A percentile compares a stretch with the other conserved stretches of the same genome.
Conservation (phyloP, 2,113 vertebrate genomes). For the Epinephelus cyanopodus region DNA sequence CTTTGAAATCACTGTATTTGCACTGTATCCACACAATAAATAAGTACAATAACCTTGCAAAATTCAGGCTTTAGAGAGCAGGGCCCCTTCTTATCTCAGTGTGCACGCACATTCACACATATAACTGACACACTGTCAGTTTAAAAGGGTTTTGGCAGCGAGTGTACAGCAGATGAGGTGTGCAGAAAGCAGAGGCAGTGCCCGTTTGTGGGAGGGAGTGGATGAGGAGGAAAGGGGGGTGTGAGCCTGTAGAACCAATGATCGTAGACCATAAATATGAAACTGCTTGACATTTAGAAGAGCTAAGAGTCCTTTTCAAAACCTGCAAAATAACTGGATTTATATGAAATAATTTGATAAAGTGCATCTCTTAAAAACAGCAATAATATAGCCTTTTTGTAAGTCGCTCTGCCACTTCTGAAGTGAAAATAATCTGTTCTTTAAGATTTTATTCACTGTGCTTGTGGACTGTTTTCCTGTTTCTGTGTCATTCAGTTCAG, state of each 20-base stretch:
- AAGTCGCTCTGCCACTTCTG: background rate
- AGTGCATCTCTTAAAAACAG: background rate
- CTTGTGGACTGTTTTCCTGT: background rate
- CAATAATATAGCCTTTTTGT: background rate
- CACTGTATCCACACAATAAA: background rate
- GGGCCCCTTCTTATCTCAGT: background rate
- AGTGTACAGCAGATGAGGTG: background rate
- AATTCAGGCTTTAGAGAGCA: background rate
- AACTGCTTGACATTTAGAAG: constrained; percentile 43
- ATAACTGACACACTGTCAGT: background rate
- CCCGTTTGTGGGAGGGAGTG: background rate
- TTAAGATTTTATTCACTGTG: background rate
- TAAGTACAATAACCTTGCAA: background rate
- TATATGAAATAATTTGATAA: background rate
- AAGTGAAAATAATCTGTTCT: background rate
- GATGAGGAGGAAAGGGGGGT: constrained; percentile 36
- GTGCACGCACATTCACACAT: background rate
- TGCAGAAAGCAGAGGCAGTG: constrained; percentile 11
- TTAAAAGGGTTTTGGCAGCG: constrained; percentile 13
- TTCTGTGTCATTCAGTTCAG: background rate
- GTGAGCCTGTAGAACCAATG: constrained; percentile 60
- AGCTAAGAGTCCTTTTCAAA: background rate
- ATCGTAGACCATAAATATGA: background rate
- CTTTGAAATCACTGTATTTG: background rate
- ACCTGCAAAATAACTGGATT: background rate